A percentile compares a stretch with the other conserved stretches of the same genome.
These are phyloP conservation scores for Otis tarda DNA, from an alignment of 2,113 vertebrate species.

Conservation along the genomic window DNA sequence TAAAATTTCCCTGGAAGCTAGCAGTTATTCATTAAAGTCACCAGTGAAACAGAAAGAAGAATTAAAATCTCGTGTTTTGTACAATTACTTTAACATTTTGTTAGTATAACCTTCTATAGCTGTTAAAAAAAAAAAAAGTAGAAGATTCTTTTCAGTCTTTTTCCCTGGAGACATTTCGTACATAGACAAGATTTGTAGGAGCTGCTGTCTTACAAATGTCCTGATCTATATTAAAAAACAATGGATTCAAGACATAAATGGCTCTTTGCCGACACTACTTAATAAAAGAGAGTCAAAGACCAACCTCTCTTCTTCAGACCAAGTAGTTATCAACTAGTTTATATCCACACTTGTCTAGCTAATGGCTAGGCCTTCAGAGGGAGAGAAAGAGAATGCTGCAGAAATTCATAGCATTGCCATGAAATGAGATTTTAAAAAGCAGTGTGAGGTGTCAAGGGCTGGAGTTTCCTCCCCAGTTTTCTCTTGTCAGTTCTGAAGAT, in stretches of 20 bases:
- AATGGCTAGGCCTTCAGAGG: background rate
- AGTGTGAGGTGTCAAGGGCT: background rate
- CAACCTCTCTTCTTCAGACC: background rate
- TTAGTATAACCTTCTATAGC: constrained; percentile 2
- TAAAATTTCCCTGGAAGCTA: background rate
- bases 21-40: background rate
- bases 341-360: constrained; percentile 9
- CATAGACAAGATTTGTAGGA: background rate
- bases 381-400: background rate
- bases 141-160: constrained; percentile 21
- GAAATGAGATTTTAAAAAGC: background rate
- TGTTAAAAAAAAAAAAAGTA: background rate
- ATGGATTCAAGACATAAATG: constrained; percentile 24
- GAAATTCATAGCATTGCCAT: background rate
- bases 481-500: background rate
- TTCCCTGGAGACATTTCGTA: background rate
- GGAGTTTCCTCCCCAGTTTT: background rate
- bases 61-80: constrained; percentile 3
- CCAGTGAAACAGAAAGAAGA: background rate
- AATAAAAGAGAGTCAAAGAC: constrained; percentile 35
- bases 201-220: background rate
- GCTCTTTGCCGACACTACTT: background rate
- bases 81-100: constrained; percentile 1
- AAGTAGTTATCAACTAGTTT: constrained; percentile 33
- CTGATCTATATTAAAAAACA: constrained; percentile 5